phyloP scores from a whole-genome alignment of 2,113 vertebrate species.

The Sinosuthora webbiana region DNA sequence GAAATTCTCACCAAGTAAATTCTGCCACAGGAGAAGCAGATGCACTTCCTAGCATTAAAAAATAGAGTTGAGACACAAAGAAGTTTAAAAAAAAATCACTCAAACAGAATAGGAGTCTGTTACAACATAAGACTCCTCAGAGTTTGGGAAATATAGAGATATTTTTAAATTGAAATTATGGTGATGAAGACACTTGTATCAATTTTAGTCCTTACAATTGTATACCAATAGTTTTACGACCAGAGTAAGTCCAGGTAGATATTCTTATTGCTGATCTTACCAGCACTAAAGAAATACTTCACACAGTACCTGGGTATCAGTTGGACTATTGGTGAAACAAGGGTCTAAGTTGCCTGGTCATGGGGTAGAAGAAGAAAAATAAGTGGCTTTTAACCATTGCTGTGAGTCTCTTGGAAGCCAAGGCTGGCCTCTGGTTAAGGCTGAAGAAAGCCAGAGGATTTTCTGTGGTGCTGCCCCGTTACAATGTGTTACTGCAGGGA shows the following conservation, averaged over 20 bases:
- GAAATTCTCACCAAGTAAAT: background rate
- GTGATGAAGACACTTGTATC: background rate
- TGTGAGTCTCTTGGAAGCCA: background rate
- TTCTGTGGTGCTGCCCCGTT: rapidly evolving
- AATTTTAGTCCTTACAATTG: background rate
- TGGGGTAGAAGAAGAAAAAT: background rate
- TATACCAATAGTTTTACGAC: background rate
- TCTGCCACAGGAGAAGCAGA: background rate
- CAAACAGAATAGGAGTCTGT: background rate
- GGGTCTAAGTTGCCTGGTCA: background rate
- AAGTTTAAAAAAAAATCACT: background rate
- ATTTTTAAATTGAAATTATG: background rate
- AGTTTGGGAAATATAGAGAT: background rate
- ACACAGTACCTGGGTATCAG: background rate
- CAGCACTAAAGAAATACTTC: background rate
- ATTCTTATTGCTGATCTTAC: background rate
- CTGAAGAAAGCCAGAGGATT: background rate
- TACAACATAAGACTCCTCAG: background rate
- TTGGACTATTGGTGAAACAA: background rate
- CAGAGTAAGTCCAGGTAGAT: background rate
- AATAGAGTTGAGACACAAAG: background rate
- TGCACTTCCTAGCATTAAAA: background rate
- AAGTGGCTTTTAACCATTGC: background rate
- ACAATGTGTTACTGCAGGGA: background rate
- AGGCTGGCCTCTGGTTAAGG: background rate